Conservation (phyloP, 1,140 invertebrate genomes). For the Plectrocnemia conspersa region DNA sequence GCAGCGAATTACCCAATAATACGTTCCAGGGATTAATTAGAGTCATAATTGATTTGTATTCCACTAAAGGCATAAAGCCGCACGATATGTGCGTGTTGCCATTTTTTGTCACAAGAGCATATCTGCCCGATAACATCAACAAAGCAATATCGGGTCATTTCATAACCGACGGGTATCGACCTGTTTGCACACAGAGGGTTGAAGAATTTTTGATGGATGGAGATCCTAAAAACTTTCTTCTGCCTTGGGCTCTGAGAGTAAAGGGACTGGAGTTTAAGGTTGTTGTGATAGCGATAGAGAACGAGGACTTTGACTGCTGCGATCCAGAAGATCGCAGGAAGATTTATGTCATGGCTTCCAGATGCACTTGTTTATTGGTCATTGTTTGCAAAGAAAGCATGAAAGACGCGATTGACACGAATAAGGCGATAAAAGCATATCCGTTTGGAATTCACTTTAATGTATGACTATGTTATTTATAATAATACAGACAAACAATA, state of each 20-base stretch:
- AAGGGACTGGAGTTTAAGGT: conserved; percentile 43
- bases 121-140: conserved; percentile 36
- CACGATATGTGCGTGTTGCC: conserved; percentile 40
- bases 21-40: conserved; percentile 30
- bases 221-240: conserved; percentile 37
- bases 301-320: conserved; percentile 38
- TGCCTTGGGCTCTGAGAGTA: conserved; percentile 39
- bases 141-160: conserved; percentile 36
- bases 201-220: conserved; percentile 36
- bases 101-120: conserved; percentile 36
- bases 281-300: conserved; percentile 39
- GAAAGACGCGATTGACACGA: conserved; percentile 29
- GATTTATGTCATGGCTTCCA: conserved; percentile 40
- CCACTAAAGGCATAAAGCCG: conserved; percentile 40
- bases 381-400: conserved; percentile 34
- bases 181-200: conserved; percentile 36
- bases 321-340: conserved; percentile 39
- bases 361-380: conserved; percentile 40
- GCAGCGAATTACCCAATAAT: neutral
- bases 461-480: neutral
- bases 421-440: conserved; percentile 30
- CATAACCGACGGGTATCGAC: conserved; percentile 38
- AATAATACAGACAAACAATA: no score
- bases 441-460: conserved; percentile 26
- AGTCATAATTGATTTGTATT: conserved; percentile 39